A percentile compares a stretch with the other conserved stretches of the same genome.
These are phyloP conservation scores for Rhopalosiphum maidis DNA, from an alignment of 1,140 invertebrate species.

Conservation along the genomic window DNA sequence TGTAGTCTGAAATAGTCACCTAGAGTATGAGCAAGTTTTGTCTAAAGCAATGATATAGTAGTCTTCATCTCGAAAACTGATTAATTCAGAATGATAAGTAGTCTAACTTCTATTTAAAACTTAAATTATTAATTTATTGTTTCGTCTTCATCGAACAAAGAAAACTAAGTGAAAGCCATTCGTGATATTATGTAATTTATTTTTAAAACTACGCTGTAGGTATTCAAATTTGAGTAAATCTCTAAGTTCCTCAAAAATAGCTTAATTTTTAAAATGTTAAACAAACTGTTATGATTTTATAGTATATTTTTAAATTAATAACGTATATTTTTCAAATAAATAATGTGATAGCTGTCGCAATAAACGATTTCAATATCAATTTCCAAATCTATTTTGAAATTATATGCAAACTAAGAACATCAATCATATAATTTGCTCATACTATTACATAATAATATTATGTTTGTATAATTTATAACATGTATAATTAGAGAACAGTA, in stretches of 20 bases:
- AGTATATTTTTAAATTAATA: not conserved
- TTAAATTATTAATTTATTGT: conserved; percentile 13
- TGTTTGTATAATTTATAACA: not conserved
- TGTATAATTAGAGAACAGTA: not conserved
- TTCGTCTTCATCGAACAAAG: not conserved
- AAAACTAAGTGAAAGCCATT: not conserved
- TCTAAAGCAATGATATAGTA: not conserved
- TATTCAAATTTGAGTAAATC: not conserved
- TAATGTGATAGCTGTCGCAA: not conserved
- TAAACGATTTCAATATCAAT: not conserved
- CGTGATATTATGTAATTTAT: not conserved
- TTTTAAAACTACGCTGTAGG: not conserved
- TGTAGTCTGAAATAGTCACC: not conserved
- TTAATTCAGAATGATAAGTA: not conserved
- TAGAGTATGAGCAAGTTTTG: not conserved
- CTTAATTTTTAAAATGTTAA: not conserved
- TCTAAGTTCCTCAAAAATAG: not conserved
- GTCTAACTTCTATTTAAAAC: not conserved
- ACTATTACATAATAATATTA: not conserved
- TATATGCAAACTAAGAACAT: not conserved
- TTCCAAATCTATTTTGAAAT: not conserved
- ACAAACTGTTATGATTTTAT: not conserved
- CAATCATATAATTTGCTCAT: not conserved
- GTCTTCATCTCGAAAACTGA: not conserved
- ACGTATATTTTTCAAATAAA: not conserved